Evolutionary conservation across 2,888 invertebrate genomes (phyloP).

Genomic region (Tetheella fluctuosa): DNA sequence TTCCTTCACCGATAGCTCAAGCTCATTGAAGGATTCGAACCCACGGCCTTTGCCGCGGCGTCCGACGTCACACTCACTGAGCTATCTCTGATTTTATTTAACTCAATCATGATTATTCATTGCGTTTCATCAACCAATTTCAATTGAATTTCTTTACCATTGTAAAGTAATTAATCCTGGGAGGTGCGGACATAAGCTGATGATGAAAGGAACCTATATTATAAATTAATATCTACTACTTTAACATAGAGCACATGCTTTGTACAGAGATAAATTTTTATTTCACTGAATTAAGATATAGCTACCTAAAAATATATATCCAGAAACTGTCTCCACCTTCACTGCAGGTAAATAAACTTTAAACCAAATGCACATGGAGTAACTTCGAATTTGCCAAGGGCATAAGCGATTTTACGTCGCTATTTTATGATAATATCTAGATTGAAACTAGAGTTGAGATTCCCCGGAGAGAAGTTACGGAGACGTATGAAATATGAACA

Average conservation of each 20-base stretch:
- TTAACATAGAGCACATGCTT: no score
- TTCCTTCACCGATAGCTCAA: no score
- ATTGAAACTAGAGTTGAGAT: slow-evolving; percentile 29
- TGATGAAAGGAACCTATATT: background rate
- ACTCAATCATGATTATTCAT: no score
- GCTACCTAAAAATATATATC: background rate
- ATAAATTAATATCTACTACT: background rate
- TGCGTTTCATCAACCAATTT: no score
- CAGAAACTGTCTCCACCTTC: background rate
- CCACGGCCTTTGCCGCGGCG: no score
- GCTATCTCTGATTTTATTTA: no score
- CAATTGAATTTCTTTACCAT: no score
- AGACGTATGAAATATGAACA: slow-evolving; percentile 27
- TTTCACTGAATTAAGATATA: background rate
- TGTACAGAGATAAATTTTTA: background rate
- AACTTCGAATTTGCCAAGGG: slow-evolving; percentile 2
- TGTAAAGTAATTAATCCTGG: no score
- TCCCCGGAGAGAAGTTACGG: slow-evolving; percentile 25
- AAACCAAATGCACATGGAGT: background rate
- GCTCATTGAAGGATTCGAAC: no score
- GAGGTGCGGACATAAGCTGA: background rate
- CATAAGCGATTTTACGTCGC: slow-evolving; percentile 6
- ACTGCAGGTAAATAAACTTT: slow-evolving; percentile 1
- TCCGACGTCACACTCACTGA: no score
- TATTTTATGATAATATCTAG: slow-evolving; percentile 39